Base-by-base conservation (phyloP, 2,888 invertebrate genomes). In the Tenthredo amoena region DNA sequence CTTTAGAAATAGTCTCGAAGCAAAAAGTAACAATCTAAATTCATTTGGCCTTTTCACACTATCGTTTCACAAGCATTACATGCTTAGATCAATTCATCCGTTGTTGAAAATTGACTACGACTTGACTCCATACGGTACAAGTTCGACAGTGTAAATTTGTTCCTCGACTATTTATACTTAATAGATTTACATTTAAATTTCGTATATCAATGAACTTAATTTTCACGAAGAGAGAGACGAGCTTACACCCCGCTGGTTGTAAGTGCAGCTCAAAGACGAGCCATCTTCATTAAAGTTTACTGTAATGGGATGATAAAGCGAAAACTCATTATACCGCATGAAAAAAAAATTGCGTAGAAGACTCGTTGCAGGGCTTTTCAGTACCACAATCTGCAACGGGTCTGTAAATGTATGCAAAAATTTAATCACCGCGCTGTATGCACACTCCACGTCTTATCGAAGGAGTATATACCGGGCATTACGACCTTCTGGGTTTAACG, bases 401-500 rank as follows among this genome's bases (percentile, higher is more conserved):
- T 68, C 26, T 62, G 31, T 18, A 71, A 12, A 26, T 71, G 21
- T 40, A 47, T 83, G 47, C 47, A 68, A 34, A 68, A 71, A 68
- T 68, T 12, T 81, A 68, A 83, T 83, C 68, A 40, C 83, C 10
- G 15, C 18, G 40, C 15, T 40, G 12, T 31, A 40, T 62, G 50
- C 37, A 58, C 34, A 58, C 79, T 68, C 15, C 47, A 47, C 34
- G 4, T 34, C 83, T 65, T 68, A 68, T 83, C 68, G 37, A 47
- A 31, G 47, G 31, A 18, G 68, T 83, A 1, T 37, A 74, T 31
- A 26, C 9, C 37, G 65, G 31, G 68, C 62, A 21, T 47, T 71
- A 71, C 83, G 83, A 71, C 83, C 83, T 83, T 83, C 83, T 31
- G 47, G n/a, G n/a, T 68, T 83, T 71, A 31, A 71, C 31, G 83